Conservation (phyloP, 2,113 vertebrate species). For the Atractosteus spatula region DNA sequence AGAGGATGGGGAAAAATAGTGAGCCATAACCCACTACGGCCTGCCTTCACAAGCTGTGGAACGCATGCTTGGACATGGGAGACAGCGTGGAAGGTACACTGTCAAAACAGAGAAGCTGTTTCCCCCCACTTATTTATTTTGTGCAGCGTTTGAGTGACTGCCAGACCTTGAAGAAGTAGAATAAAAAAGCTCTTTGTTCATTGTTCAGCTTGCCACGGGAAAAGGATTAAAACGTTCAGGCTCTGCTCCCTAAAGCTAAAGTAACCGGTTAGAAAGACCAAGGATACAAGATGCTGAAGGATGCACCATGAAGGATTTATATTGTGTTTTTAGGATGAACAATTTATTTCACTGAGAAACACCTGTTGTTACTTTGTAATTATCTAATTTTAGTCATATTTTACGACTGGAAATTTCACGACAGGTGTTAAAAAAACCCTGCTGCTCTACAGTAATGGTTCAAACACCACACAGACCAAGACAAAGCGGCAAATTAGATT, state of each 20-base stretch:
- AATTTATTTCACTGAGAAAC: conserved; percentile 53
- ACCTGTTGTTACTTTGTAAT: conserved; percentile 54
- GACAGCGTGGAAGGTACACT: conserved; percentile 41
- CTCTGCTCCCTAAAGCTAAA: conserved; percentile 27
- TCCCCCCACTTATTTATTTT: conserved; percentile 61
- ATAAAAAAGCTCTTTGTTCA: conserved; percentile 65
- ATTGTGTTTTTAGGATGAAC: conserved; percentile 58
- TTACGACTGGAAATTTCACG: conserved; percentile 48
- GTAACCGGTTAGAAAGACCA: conserved; percentile 31
- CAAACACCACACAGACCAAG: not conserved
- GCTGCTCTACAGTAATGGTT: conserved; percentile 11
- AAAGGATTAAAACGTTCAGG: conserved; percentile 37
- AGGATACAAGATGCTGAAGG: conserved; percentile 62
- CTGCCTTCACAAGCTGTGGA: conserved; percentile 21
- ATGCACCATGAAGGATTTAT: conserved; percentile 42
- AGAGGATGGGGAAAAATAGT: not conserved
- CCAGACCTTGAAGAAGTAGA: conserved; percentile 73
- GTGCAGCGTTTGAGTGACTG: conserved; percentile 63
- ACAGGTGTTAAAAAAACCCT: not conserved
- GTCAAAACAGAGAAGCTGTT: conserved; percentile 52
- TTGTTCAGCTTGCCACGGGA: conserved; percentile 61
- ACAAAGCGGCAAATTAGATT: not conserved
- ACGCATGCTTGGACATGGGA: conserved; percentile 30
- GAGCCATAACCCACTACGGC: conserved; percentile 19
- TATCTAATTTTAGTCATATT: conserved; percentile 61